These are phyloP conservation scores for Chunga burmeisteri DNA, from an alignment of 2,113 vertebrate genomes.

Conservation along the genomic window DNA sequence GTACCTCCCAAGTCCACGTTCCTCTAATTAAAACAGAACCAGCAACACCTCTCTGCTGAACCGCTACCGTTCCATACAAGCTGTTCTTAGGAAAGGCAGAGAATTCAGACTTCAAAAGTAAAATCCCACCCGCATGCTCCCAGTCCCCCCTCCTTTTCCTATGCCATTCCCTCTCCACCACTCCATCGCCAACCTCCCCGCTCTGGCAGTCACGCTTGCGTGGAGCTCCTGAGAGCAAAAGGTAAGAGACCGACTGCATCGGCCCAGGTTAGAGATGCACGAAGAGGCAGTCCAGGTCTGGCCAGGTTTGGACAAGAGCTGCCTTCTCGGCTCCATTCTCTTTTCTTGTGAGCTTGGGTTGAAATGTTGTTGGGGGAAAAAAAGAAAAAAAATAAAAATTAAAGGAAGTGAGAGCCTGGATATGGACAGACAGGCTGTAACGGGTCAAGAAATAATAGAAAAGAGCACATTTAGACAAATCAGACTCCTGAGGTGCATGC, in stretches of 20 bases:
- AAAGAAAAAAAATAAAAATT: not conserved
- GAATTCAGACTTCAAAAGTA: not conserved
- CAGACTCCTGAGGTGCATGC: accelerated
- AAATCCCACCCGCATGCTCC: not conserved
- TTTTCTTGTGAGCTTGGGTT: not conserved
- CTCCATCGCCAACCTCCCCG: not conserved
- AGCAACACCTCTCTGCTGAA: not conserved
- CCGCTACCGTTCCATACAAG: not conserved
- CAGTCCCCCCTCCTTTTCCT: not conserved
- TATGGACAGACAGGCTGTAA: not conserved
- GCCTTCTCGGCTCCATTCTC: not conserved
- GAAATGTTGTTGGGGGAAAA: not conserved
- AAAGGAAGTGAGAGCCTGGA: not conserved
- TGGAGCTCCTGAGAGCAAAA: not conserved
- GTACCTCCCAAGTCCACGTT: not conserved
- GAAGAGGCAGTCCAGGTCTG: not conserved
- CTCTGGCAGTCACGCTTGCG: not conserved
- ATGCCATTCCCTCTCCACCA: not conserved
- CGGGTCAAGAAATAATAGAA: not conserved
- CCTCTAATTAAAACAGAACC: not conserved
- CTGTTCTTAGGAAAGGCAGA: not conserved
- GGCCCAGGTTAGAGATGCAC: not conserved
- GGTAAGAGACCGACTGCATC: not conserved
- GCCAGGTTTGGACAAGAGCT: not conserved
- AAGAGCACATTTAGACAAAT: not conserved